Percentiles rank a stretch among this genome's conserved stretches.
phyloP scores from a whole-genome alignment of 2,888 invertebrate species.

The Epinotia brunnichana region DNA sequence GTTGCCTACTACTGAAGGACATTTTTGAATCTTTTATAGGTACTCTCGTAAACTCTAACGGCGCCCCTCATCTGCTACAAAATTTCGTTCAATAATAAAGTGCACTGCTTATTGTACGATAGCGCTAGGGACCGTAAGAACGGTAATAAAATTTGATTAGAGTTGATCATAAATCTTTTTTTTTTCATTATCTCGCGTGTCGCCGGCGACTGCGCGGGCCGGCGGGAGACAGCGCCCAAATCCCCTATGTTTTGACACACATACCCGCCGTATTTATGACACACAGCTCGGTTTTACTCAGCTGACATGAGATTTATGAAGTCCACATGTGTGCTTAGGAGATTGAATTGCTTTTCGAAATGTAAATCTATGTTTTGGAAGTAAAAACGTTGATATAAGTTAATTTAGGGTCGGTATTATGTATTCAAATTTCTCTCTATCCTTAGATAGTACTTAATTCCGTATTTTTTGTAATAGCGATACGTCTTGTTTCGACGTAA shows the following conservation, averaged over 20 bases:
- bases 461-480: background rate
- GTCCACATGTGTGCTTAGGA: slow-evolving; percentile 77
- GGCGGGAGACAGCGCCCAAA: slow-evolving; percentile 68
- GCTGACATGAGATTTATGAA: slow-evolving; percentile 80
- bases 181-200: slow-evolving; percentile 79
- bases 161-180: slow-evolving; percentile 80
- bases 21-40: slow-evolving; percentile 18
- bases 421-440: too few species aligned
- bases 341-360: slow-evolving; percentile 74
- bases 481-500: background rate
- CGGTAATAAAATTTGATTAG: slow-evolving; percentile 81
- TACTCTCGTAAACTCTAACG: slow-evolving; percentile 35
- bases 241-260: slow-evolving; percentile 82
- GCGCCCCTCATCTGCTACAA: slow-evolving; percentile 51
- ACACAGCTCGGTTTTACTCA: slow-evolving; percentile 69
- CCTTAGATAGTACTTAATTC: too few species aligned
- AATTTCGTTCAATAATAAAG: slow-evolving; percentile 61
- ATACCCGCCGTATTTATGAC: slow-evolving; percentile 78
- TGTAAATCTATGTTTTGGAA: slow-evolving; percentile 57
- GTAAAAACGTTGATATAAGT: slow-evolving; percentile 29
- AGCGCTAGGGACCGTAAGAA: slow-evolving; percentile 67
- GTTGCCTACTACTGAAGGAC: background rate
- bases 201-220: slow-evolving; percentile 59
- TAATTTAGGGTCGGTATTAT: slow-evolving; percentile 1
- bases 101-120: slow-evolving; percentile 60